Conservation (phyloP, 2,113 vertebrate genomes). For the Zingel zingel region DNA sequence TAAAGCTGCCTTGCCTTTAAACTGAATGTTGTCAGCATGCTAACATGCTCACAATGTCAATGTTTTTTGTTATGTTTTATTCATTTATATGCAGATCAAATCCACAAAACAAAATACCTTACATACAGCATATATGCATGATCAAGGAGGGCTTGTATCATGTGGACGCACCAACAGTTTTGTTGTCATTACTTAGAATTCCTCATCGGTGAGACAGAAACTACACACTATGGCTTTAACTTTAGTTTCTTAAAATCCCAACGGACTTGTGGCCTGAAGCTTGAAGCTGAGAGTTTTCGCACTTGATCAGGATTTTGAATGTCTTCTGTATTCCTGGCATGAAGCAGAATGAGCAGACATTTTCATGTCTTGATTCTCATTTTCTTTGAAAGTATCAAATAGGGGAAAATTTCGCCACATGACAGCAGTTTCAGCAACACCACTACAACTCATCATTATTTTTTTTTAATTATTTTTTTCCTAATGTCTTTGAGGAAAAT, state of each 20-base stretch:
- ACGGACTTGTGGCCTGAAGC: no score
- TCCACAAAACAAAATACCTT: no score
- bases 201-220: no score
- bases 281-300: conserved; percentile 40
- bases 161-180: no score
- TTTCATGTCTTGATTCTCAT: background rate
- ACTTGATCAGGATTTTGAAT: conserved; percentile 41
- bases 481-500: background rate
- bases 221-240: background rate
- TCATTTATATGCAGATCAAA: no score
- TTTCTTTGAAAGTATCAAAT: background rate
- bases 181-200: no score
- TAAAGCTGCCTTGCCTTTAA: background rate
- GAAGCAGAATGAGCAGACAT: background rate
- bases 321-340: conserved; percentile 16
- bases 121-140: no score
- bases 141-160: no score
- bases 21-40: no score
- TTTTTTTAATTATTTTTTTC: background rate
- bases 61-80: no score
- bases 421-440: no score
- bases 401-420: background rate
- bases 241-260: conserved; percentile 6
- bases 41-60: no score
- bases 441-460: background rate